Evolutionary conservation across 2,113 vertebrate genomes (phyloP), one percentile per base, ranked within the genome.

Genomic region (Tichodroma muraria): DNA sequence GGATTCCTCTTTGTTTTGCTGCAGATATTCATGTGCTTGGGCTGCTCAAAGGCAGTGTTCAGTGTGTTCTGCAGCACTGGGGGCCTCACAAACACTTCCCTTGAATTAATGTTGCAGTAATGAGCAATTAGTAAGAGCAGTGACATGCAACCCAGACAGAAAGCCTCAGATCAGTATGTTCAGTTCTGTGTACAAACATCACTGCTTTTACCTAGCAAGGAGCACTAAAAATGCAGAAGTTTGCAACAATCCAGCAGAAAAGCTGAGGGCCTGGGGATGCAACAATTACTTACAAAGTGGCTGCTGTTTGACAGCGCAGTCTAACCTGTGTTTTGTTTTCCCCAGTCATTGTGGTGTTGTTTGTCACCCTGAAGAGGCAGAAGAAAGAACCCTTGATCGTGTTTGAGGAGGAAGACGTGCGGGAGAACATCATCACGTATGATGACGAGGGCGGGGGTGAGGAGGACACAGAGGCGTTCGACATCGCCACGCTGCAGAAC

Each of bases 341-440:
- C 49, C 0, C 72, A 99, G 98, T 98, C 65, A 99, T 99, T 22
- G 99, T 99, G 27, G 99, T 99, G 60, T 78, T 99, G 95, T 99
- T 99, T 57, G 99, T 99, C 52, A 99, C 99, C 4, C 96, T 99
- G 96, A 98, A 99, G 94, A 98, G 98, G 61, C 99, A 99, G 96
- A 99, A 99, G 97, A 99, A 99, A 86, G 99, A 99, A 63, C 99
- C 99, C 0, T 95, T 99, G 77, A 99, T 99, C 3, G 98, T 99
- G 73, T 99, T 99, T 49, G 99, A 99, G 88, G 99, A 99, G 91
- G 99, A 99, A 95, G 99, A 99, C 66, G 99, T 99, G 83, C 97
- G 99, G 16, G 99, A 99, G 97, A 99, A 99, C 88, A 99, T 99
- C 80, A 99, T 99, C 83, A 99, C 99, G 19, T 99, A 99, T 0